Evolutionary conservation across 2,797 vertebrate genomes (phyloP), one percentile per base, ranked within the genome.

Genomic region (Phyllotis vaccarum): DNA sequence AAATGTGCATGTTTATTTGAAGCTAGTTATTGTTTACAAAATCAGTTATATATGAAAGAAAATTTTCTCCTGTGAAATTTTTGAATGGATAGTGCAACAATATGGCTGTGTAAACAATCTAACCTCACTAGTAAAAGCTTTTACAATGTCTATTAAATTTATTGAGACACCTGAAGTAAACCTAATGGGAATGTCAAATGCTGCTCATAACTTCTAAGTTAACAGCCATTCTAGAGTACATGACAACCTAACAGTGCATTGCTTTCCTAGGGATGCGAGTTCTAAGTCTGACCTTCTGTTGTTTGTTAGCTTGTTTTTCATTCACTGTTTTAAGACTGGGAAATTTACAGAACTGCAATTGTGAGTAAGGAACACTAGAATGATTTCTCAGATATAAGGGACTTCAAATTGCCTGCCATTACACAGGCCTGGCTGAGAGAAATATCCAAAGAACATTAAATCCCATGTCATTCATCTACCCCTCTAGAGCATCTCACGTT

Each of bases 1-100:
- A 52, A 81, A 76, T 86, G 14, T 56, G 24, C 22, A 81, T 79
- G 88, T 6, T 78, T 70, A 94, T 83, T 72, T 91, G 43, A 54
- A 91, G 86, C 19, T 24, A 75, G 60, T 89, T 52, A 89, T 89
- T 95, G 78, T 52, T 90, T 43, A 81, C 58, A 64, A 90, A 96
- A 90, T 43, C 21, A n/a, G 92, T 91, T 83, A 60, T n/a, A 86
- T 81, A 49, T 86, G 52, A 93, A 90, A 87, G 17, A 87, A 40
- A 29, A 72, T 76, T 97, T 94, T 91, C 58, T 96, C 64, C 68
- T 22, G 72, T 87, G 81, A 78, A 90, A 88, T 93, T 86, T 74
- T 96, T 60, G 87, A 94, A 16, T 80, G 70, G 17, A 1, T 60
- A 66, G 46, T 80, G 11, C 82, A 91, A 79, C 46, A 94, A 78